These are phyloP conservation scores for Mugil cephalus DNA, from an alignment of 2,113 vertebrate species.

Conservation along the genomic window DNA sequence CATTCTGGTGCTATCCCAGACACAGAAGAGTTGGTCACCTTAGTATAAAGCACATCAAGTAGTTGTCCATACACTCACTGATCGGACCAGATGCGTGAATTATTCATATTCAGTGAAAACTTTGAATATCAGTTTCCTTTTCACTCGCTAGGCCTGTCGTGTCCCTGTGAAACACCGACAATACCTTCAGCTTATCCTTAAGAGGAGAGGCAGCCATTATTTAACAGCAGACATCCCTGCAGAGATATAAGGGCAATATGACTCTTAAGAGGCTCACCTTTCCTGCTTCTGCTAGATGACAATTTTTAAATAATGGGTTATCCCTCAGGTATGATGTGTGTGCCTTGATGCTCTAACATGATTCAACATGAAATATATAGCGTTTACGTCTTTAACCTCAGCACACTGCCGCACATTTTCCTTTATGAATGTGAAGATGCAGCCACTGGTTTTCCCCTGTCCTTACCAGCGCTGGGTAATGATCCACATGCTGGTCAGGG, in stretches of 20 bases:
- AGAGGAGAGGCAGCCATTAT: conserved; percentile 18
- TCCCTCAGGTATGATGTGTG: conserved; percentile 5
- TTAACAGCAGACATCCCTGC: conserved; percentile 37
- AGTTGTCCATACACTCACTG: not conserved
- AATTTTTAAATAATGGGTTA: conserved; percentile 19
- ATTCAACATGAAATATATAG: conserved; percentile 15
- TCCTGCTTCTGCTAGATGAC: conserved; percentile 26
- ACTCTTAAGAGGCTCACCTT: conserved; percentile 20
- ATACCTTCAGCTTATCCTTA: conserved; percentile 19
- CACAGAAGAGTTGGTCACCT: conserved; percentile 18
- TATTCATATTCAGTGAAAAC: conserved; percentile 19
- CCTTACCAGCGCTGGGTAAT: conserved; percentile 58
- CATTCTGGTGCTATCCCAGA: not conserved
- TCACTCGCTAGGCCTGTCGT: conserved; percentile 1
- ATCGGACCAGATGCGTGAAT: conserved; percentile 30
- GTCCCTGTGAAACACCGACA: conserved; percentile 38
- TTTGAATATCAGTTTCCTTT: conserved; percentile 15
- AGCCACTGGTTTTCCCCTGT: conserved; percentile 34
- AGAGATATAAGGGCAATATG: conserved; percentile 45
- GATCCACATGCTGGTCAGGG: conserved; percentile 67
- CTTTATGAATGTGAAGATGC: conserved; percentile 9
- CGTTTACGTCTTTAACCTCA: conserved; percentile 15
- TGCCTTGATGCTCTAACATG: not conserved
- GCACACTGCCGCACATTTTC: conserved; percentile 27
- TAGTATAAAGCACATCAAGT: conserved; percentile 20